Evolutionary conservation across 2,888 invertebrate genomes (phyloP).

Genomic region (Arctia plantaginis): DNA sequence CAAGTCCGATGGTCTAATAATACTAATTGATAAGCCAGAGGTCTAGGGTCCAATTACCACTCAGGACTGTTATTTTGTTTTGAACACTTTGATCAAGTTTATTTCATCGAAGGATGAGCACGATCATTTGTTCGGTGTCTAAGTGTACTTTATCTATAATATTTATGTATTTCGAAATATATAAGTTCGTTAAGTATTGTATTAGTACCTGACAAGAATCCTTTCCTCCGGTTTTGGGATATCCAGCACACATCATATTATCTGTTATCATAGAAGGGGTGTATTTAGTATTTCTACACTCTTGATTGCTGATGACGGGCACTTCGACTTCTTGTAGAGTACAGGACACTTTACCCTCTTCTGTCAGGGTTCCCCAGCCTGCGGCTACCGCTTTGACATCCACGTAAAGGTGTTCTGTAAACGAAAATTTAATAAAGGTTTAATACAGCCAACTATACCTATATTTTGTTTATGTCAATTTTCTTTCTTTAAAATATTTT

Average conservation of each 20-base stretch:
- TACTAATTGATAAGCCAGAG: too few relatives aligned
- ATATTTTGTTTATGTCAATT: not conserved
- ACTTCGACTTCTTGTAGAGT: slow-evolving; percentile 94
- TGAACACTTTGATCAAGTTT: too few relatives aligned
- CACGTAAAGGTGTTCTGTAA: slow-evolving; percentile 89
- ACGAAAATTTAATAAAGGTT: not conserved
- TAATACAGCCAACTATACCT: not conserved
- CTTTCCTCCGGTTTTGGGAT: slow-evolving; percentile 89
- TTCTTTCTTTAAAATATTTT: too few relatives aligned
- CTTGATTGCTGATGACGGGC: slow-evolving; percentile 89
- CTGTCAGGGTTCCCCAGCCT: slow-evolving; percentile 95
- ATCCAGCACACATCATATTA: slow-evolving; percentile 96
- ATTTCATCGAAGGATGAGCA: too few relatives aligned
- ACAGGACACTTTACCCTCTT: slow-evolving; percentile 94
- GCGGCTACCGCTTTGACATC: slow-evolving; percentile 91
- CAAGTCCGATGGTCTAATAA: too few relatives aligned
- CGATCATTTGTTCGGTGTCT: too few relatives aligned
- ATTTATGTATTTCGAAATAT: too few relatives aligned
- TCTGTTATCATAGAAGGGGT: slow-evolving; percentile 94
- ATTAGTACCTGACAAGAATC: slow-evolving; percentile 93
- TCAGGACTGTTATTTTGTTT: too few relatives aligned
- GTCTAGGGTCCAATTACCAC: too few relatives aligned
- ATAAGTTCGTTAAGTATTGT: too few relatives aligned
- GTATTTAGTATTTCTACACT: slow-evolving; percentile 92
- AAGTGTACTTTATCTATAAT: too few relatives aligned